A percentile compares a stretch with the other conserved stretches of the same genome.
Evolutionary conservation across 2,113 vertebrate species (phyloP).

Genomic region (Mormyrus iriodes): DNA sequence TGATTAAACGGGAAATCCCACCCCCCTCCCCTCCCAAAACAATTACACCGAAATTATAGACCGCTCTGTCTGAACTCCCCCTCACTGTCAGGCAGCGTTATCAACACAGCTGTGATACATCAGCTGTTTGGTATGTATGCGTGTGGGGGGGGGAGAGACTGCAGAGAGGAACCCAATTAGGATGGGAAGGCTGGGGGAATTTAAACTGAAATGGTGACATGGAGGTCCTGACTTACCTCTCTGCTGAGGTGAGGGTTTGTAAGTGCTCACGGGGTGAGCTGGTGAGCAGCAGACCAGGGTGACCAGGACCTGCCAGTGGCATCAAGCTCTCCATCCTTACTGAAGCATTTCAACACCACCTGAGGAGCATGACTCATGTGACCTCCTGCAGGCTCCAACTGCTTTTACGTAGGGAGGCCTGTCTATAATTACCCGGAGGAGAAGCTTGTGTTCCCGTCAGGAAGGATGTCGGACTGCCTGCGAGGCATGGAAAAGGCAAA

Average conservation of each 20-base stretch:
- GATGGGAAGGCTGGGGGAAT: neutral
- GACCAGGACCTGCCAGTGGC: neutral
- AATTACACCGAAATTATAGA: constrained; percentile 39
- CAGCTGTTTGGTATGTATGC: neutral
- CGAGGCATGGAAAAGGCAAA: neutral
- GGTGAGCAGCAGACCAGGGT: neutral
- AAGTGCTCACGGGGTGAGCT: neutral
- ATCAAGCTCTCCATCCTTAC: neutral
- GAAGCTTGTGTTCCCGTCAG: neutral
- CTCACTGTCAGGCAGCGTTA: neutral
- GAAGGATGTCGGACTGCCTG: neutral
- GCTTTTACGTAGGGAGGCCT: neutral
- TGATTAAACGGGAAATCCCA: constrained; percentile 44
- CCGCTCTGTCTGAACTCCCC: neutral
- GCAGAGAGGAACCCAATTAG: neutral
- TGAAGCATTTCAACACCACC: neutral
- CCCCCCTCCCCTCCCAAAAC: constrained; percentile 18
- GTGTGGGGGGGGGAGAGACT: neutral
- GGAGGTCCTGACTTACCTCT: neutral
- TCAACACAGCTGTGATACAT: neutral
- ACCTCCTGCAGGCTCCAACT: neutral
- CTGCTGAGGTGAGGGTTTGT: neutral
- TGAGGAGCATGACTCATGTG: neutral
- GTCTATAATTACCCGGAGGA: neutral
- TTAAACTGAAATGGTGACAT: neutral